Base-by-base conservation (phyloP, 1,140 invertebrate species). In the Leptestheria dahalacensis region DNA sequence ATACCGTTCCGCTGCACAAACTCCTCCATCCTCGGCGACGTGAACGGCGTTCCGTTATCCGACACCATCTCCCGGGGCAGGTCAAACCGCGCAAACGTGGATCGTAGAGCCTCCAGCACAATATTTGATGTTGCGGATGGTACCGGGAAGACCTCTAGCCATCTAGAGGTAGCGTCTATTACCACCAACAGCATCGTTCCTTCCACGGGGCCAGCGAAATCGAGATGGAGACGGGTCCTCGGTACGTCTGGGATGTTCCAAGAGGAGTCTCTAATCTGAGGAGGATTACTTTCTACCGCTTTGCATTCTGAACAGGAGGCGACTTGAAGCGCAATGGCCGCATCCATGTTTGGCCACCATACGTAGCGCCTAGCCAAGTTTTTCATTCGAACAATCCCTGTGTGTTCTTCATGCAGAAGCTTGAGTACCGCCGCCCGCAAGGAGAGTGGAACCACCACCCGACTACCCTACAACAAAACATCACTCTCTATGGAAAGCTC, bases 111-210 rank as follows among this genome's bases (percentile, higher is more conserved):
- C 54, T 29, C 59, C 21, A 59, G 33, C 20, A 56, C 48, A 18
- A 20, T 41, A 60, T 2, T n/a, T 21, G 59, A 25, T n/a, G 57
- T 50, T 11, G 3, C 52, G n/a, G 18, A 20, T 3, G 20, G 20
- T n/a, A 66, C 46, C 29, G 59, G 26, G 11, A 56, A 62, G 6
- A 72, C 66, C 59, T 73, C 69, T 6, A 65, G 62, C 74, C 72
- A 78, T 62, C 77, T 77, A 4, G 70, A 72, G 61, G 66, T 68
- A 2, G 72, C 68, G 59, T 78, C 73, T 0, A 75, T 68, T 1
- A 78, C 51, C 0, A 77, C 64, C 0, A 78, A 60, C 46, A 72
- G 70, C 61, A 66, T 64, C n/a, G 59, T 64, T 6, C 65, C 68
- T 15, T 65, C 57, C 12, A 75, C 67, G 4, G 71, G 70, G 18